Percentiles rank a stretch among this genome's conserved stretches.
Evolutionary conservation across 2,113 vertebrate species (phyloP).

Genomic region (Chionodraco myersi): DNA sequence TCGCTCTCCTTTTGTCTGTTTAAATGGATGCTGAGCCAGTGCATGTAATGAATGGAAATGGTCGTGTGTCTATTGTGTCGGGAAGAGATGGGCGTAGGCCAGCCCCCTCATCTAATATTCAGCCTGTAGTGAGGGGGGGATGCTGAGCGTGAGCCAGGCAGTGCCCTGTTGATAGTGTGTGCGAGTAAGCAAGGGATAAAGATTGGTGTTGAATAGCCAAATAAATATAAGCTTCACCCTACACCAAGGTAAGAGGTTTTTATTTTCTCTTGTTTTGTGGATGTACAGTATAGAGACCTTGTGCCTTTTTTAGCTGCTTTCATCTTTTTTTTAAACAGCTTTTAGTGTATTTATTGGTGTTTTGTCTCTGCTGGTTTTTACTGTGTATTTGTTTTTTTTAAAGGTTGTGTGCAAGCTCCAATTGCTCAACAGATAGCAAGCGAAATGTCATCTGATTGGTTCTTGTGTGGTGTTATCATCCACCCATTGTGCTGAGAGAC

Average conservation of each 20-base stretch:
- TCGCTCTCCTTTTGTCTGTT: constrained; percentile 18
- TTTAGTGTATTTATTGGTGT: constrained; percentile 8
- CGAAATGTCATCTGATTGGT: constrained; percentile 59
- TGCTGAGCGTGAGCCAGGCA: constrained; percentile 58
- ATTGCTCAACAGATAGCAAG: constrained; percentile 2
- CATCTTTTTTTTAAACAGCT: constrained; percentile 6
- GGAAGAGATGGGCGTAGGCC: constrained; percentile 69
- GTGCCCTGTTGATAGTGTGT: constrained; percentile 72
- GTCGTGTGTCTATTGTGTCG: constrained; percentile 70
- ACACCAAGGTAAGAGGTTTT: constrained; percentile 61
- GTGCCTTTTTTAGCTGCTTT: not conserved
- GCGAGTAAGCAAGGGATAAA: constrained; percentile 53
- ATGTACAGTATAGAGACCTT: not conserved
- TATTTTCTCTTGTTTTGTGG: not conserved
- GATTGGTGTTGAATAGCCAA: constrained; percentile 18
- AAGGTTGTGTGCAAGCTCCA: constrained; percentile 13
- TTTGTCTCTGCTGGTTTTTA: constrained; percentile 11
- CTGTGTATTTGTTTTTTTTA: not conserved
- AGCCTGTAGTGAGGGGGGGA: constrained; percentile 69
- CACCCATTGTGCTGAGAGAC: constrained; percentile 69
- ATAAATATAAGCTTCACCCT: constrained; percentile 34
- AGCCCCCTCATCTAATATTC: constrained; percentile 82
- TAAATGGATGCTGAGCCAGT: constrained; percentile 21
- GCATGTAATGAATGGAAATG: constrained; percentile 54
- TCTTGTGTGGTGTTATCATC: constrained; percentile 32